These are phyloP conservation scores for Rhinophrynus dorsalis DNA, from an alignment of 2,797 vertebrate species.

Conservation along the genomic window DNA sequence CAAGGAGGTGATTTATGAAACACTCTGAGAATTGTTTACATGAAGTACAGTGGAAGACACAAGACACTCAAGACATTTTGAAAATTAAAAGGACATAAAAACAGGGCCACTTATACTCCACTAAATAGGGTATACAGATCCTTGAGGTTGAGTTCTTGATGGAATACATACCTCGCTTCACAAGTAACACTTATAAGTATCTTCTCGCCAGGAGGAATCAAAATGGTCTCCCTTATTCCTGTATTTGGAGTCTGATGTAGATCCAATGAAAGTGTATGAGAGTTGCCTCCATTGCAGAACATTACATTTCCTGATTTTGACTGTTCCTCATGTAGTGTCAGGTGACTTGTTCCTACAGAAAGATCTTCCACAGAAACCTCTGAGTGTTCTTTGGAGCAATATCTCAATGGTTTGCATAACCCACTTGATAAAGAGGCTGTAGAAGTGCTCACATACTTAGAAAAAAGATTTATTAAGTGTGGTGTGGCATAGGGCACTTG, in stretches of 20 bases:
- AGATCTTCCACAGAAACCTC: background rate
- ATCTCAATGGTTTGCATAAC: background rate
- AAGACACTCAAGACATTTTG: no score
- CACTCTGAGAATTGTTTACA: no score
- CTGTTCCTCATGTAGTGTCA: background rate
- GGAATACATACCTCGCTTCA: constrained; percentile 62
- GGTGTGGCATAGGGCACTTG: background rate
- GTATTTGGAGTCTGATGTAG: background rate
- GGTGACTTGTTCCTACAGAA: background rate
- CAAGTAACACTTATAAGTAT: constrained; percentile 57
- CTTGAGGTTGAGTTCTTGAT: background rate
- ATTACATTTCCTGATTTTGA: constrained; percentile 11
- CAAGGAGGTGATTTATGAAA: no score
- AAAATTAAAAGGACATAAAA: no score
- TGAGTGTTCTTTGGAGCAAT: background rate
- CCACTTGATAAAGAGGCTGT: background rate
- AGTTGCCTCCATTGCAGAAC: constrained; percentile 16
- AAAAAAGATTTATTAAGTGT: background rate
- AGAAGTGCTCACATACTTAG: background rate
- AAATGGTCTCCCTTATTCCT: background rate
- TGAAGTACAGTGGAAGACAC: no score
- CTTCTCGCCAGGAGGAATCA: constrained; percentile 62
- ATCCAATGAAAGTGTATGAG: constrained; percentile 2
- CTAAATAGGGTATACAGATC: no score
- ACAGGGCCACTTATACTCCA: no score